Evolutionary conservation across 2,888 invertebrate genomes (phyloP), one percentile per base, ranked within the genome.

Genomic region (Agonopterix subpropinquella): DNA sequence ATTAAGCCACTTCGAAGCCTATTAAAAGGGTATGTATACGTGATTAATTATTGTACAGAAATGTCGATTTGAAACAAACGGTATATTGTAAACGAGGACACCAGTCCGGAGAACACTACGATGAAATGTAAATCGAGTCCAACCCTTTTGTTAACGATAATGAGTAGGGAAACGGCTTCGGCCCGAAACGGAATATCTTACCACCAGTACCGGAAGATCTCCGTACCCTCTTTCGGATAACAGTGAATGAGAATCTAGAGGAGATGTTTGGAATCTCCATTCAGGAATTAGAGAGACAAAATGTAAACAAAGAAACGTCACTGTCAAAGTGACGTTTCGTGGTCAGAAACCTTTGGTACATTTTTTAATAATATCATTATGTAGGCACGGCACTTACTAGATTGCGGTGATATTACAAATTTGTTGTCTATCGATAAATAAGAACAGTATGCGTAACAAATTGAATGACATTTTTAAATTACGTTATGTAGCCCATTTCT

Each of bases 131-230:
- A 77, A 78, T 77, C 70, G 68, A 64, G 62, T 67, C 66, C 65
- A 73, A 75, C 70, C 77, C 77, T 75, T 77, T 74, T 73, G 74
- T 77, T 73, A 74, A 75, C 68, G 67, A 74, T 75, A 78, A 80
- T 74, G 74, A 74, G 67, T 55, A 64, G 61, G 68, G 62, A 70
- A 73, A 76, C 67, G 67, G 65, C 57, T 65, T 61, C 63, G 67
- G 67, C 66, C 67, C 60, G 53, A 72, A 73, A 67, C 65, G 62
- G 67, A 74, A 71, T 58, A 58, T 66, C 50, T 55, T 51, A 36
- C 45, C 43, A 46, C 72, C 68, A 66, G 58, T 54, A 42, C 53
- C 50, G 45, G 45, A 47, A 59, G 69, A 61, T 49, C 71, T 53
- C 51, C 50, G 52, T 50, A 48, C 48, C 45, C 51, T 52, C 53